Evolutionary conservation across 2,113 vertebrate species (phyloP).

Genomic region (Trachemys scripta): DNA sequence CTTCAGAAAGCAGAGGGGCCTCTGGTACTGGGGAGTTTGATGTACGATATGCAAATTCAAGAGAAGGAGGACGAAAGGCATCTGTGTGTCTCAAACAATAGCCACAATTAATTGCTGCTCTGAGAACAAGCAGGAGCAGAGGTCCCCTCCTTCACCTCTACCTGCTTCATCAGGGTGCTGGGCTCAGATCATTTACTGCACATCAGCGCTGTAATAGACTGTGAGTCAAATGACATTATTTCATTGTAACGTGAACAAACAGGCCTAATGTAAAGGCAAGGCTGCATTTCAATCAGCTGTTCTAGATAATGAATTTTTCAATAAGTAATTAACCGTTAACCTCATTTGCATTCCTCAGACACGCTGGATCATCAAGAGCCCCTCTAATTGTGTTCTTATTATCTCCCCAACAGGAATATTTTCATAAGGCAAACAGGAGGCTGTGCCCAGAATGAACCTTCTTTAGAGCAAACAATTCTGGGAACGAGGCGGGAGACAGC

Average conservation of each 20-base stretch:
- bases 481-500: not conserved
- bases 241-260: conserved; percentile 54
- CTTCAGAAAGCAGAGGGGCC: not conserved
- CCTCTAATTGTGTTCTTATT: conserved; percentile 33
- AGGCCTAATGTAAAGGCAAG: conserved; percentile 46
- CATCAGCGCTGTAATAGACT: not conserved
- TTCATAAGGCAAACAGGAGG: not conserved
- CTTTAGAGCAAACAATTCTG: not conserved
- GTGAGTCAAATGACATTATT: not conserved
- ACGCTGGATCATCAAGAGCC: not conserved
- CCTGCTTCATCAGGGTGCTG: not conserved
- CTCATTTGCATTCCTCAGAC: conserved; percentile 61
- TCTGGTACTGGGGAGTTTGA: not conserved
- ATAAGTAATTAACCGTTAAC: conserved; percentile 67
- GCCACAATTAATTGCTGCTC: not conserved
- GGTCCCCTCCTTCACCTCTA: not conserved
- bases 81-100: not conserved
- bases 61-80: not conserved
- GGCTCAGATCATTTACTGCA: not conserved
- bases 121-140: not conserved
- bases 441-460: not conserved
- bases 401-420: not conserved
- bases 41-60: not conserved
- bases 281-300: conserved; percentile 71
- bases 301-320: conserved; percentile 64